phyloP scores from a whole-genome alignment of 2,797 vertebrate genomes.

The Hoplostethus mediterraneus region DNA sequence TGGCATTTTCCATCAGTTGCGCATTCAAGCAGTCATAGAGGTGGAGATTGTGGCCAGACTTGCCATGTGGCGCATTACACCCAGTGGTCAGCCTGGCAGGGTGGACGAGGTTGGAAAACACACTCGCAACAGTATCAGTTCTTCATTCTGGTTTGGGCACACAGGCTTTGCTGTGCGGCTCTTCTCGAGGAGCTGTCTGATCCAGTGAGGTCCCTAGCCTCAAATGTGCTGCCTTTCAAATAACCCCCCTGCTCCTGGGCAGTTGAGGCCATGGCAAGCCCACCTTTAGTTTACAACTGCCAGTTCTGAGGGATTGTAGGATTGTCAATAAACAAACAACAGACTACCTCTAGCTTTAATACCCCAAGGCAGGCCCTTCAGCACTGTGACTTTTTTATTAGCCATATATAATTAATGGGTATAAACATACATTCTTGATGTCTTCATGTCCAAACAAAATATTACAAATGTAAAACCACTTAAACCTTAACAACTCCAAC shows the following conservation, averaged over 20 bases:
- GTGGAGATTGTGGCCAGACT: background rate
- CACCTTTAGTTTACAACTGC: slow-evolving; percentile 26
- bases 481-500: no score
- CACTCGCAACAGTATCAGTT: slow-evolving; percentile 5
- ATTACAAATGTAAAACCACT: no score
- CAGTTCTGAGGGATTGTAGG: slow-evolving; percentile 34
- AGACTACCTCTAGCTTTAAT: slow-evolving; percentile 12
- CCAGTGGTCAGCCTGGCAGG: slow-evolving; percentile 1
- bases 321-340: slow-evolving; percentile 27
- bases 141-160: slow-evolving; percentile 21
- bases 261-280: slow-evolving; percentile 34
- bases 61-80: slow-evolving; percentile 1
- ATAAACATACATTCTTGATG: no score
- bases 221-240: slow-evolving; percentile 40
- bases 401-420: no score
- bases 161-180: background rate
- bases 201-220: slow-evolving; percentile 12
- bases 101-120: slow-evolving; percentile 2
- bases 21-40: background rate
- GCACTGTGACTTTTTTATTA: no score
- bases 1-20: background rate
- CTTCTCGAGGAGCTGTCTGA: background rate
- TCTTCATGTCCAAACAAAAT: no score
- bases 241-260: slow-evolving; percentile 25
- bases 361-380: no score